Conservation (phyloP, 2,797 vertebrate genomes). For the Prunella strophiata region DNA sequence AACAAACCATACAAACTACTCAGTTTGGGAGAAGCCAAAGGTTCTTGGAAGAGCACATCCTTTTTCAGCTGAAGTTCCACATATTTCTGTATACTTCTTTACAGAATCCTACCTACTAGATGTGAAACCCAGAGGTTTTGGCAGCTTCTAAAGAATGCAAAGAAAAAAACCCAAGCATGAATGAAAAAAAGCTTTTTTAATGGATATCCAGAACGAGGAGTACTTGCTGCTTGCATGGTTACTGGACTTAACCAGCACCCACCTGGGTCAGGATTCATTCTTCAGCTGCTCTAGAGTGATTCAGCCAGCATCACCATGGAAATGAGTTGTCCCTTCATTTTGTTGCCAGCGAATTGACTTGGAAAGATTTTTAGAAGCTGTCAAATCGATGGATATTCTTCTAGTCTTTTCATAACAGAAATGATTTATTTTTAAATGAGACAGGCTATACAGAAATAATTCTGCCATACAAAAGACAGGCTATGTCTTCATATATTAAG, state of each 20-base stretch:
- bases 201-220: not conserved
- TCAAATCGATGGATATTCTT: conserved; percentile 22
- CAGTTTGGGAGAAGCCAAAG: not conserved
- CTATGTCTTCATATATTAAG: not conserved
- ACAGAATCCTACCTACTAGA: not conserved
- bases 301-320: conserved; percentile 56
- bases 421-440: conserved; percentile 13
- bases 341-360: conserved; percentile 31
- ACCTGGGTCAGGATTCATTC: conserved; percentile 45
- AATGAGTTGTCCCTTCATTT: conserved; percentile 64
- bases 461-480: not conserved
- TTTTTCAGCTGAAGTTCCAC: not conserved
- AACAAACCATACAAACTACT: not conserved
- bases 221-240: conserved; percentile 37
- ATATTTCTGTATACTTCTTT: not conserved
- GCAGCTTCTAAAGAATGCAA: not conserved
- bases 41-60: not conserved
- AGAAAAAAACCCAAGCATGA: not conserved
- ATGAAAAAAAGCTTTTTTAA: not conserved
- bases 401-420: not conserved
- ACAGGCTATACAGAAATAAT: not conserved
- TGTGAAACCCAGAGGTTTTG: not conserved
- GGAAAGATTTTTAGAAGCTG: conserved; percentile 9
- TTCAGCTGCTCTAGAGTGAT: conserved; percentile 48
- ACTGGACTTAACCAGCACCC: conserved; percentile 44